phyloP scores from a whole-genome alignment of 1,140 invertebrate genomes.

The Pollicipes pollicipes region DNA sequence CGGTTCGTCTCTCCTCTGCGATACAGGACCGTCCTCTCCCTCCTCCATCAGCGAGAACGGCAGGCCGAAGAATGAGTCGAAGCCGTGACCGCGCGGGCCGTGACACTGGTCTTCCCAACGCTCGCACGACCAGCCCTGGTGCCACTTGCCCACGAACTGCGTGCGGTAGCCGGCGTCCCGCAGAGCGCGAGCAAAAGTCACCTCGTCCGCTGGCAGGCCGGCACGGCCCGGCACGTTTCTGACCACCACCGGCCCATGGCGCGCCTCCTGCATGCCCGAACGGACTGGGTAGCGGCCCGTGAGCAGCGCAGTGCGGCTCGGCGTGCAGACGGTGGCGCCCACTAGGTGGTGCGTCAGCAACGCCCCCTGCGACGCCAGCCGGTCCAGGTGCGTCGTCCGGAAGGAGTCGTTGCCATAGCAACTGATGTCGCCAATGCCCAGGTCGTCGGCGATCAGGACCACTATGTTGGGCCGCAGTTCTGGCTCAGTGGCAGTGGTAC shows the following conservation, averaged over 20 bases:
- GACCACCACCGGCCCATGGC: slow-evolving; percentile 18
- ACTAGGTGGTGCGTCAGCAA: slow-evolving; percentile 25
- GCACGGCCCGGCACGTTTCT: slow-evolving; percentile 22
- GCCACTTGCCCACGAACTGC: slow-evolving; percentile 29
- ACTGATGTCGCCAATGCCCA: slow-evolving; percentile 27
- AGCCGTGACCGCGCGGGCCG: slow-evolving; percentile 31
- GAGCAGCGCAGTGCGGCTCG: slow-evolving; percentile 26
- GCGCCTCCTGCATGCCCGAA: slow-evolving; percentile 20
- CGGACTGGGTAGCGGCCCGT: slow-evolving; percentile 26
- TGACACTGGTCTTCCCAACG: slow-evolving; percentile 22
- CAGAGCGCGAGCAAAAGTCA: slow-evolving; percentile 25
- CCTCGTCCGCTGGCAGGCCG: slow-evolving; percentile 26
- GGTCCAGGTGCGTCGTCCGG: slow-evolving; percentile 27
- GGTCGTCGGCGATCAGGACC: slow-evolving; percentile 28
- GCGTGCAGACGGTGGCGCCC: slow-evolving; percentile 26
- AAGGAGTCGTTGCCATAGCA: slow-evolving; percentile 26
- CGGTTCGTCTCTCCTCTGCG: slow-evolving; percentile 25
- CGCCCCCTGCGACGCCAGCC: slow-evolving; percentile 22
- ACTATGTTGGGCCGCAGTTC: slow-evolving; percentile 27
- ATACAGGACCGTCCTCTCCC: slow-evolving; percentile 21
- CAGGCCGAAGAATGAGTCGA: slow-evolving; percentile 32
- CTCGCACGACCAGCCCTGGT: slow-evolving; percentile 26
- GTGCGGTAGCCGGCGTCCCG: slow-evolving; percentile 25
- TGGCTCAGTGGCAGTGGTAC: too few species aligned
- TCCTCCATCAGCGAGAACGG: slow-evolving; percentile 30